phyloP scores from a whole-genome alignment of 2,113 vertebrate species.

The Bothrops jararaca region DNA sequence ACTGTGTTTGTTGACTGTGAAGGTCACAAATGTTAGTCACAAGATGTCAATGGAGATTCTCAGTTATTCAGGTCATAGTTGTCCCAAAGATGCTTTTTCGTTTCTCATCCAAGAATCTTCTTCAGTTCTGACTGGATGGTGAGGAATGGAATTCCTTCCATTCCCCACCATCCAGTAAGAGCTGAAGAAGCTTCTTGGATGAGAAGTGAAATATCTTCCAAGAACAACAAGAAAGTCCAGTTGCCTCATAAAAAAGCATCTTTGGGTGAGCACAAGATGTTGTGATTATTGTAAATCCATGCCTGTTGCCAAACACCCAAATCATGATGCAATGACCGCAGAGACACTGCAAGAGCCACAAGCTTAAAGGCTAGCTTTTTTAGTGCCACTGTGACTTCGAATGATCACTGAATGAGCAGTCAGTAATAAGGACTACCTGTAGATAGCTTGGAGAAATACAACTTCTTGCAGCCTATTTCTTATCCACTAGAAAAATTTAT shows the following conservation, averaged over 20 bases:
- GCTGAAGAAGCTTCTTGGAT: too few species aligned
- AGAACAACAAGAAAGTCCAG: too few species aligned
- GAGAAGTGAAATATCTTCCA: too few species aligned
- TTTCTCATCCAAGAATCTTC: too few species aligned
- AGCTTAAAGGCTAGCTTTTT: neutral
- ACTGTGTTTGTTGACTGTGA: neutral
- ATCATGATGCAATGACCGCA: neutral
- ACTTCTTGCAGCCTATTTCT: neutral
- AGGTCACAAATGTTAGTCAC: neutral
- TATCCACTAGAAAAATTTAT: neutral
- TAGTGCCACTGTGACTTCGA: neutral
- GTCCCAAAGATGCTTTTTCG: too few species aligned
- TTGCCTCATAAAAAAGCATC: too few species aligned
- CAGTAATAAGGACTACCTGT: neutral
- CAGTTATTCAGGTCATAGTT: too few species aligned
- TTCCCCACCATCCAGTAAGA: too few species aligned
- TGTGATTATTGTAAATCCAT: neutral
- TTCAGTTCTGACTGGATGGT: too few species aligned
- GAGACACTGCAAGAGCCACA: neutral
- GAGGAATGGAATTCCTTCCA: too few species aligned
- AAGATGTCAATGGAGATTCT: too few species aligned
- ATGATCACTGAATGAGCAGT: neutral
- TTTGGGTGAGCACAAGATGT: neutral
- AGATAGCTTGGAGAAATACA: neutral
- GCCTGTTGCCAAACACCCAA: neutral